Conservation (phyloP, 2,113 vertebrate species). For the Tenrec ecaudatus region DNA sequence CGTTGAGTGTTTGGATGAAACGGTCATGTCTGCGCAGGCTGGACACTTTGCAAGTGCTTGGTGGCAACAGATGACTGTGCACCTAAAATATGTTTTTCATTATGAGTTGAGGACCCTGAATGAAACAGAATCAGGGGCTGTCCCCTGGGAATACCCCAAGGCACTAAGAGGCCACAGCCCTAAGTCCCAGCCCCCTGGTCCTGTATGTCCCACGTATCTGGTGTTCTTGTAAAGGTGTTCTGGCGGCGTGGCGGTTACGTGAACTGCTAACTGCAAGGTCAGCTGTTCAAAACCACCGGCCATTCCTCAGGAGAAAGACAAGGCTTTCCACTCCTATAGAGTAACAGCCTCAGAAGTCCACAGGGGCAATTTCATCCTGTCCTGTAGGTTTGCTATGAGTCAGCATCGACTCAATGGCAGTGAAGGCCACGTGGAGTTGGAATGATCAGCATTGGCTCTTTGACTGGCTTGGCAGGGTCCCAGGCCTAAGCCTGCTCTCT, state of each 20-base stretch:
- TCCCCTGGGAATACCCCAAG: fast-evolving
- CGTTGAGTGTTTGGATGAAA: neutral
- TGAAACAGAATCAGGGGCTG: neutral
- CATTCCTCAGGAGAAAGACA: too few relatives aligned
- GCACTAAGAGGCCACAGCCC: neutral
- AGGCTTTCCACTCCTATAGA: too few relatives aligned
- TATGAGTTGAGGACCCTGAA: neutral
- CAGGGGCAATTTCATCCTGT: too few relatives aligned
- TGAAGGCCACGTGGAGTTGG: too few relatives aligned
- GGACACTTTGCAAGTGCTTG: neutral
- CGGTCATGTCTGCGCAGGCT: neutral
- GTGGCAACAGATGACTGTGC: neutral
- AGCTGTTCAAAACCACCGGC: too few relatives aligned
- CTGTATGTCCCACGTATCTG: neutral
- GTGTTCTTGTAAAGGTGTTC: too few relatives aligned
- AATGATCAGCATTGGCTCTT: too few relatives aligned
- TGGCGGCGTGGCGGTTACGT: too few relatives aligned
- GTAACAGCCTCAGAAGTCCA: too few relatives aligned
- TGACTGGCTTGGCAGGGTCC: neutral
- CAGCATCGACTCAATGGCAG: too few relatives aligned
- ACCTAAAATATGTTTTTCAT: neutral
- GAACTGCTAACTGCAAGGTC: too few relatives aligned
- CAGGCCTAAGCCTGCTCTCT: neutral
- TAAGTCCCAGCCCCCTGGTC: fast-evolving
- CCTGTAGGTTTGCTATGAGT: too few relatives aligned